Percentiles rank a stretch among this genome's conserved stretches.
phyloP scores from a whole-genome alignment of 2,113 vertebrate genomes.

The Syngnathoides biaculeatus region DNA sequence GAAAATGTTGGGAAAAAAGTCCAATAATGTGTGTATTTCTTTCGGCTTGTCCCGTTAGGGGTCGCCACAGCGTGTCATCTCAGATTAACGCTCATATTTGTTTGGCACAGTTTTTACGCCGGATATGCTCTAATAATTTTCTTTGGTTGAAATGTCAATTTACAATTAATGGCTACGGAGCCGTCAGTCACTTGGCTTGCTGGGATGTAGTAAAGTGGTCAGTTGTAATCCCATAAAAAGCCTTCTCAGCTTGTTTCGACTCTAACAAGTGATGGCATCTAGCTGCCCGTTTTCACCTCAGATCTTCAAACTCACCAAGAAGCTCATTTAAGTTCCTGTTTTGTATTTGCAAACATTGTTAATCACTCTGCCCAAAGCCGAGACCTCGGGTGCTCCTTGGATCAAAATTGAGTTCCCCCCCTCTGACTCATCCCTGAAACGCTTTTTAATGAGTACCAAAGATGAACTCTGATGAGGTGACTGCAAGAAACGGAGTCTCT shows the following conservation, averaged over 20 bases:
- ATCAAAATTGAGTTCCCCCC: neutral
- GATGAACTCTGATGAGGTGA: neutral
- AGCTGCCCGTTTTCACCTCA: neutral
- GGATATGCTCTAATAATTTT: no score
- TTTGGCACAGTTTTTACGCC: no score
- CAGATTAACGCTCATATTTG: no score
- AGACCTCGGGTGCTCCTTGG: neutral
- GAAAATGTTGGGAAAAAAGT: no score
- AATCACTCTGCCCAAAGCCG: neutral
- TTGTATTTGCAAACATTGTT: neutral
- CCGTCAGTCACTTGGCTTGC: neutral
- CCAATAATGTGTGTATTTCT: no score
- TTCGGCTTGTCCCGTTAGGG: no score
- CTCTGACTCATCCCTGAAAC: neutral
- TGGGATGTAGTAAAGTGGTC: neutral
- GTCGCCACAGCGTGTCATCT: no score
- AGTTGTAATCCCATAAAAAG: neutral
- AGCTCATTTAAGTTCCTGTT: neutral
- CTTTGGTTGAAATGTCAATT: neutral
- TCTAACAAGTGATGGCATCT: neutral
- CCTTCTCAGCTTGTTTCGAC: neutral
- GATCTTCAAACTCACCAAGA: neutral
- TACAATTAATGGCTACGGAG: neutral
- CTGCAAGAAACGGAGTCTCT: neutral
- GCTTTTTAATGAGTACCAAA: constrained; percentile 3